Conservation (phyloP, 2,797 vertebrate genomes). For the Mycteria americana region DNA sequence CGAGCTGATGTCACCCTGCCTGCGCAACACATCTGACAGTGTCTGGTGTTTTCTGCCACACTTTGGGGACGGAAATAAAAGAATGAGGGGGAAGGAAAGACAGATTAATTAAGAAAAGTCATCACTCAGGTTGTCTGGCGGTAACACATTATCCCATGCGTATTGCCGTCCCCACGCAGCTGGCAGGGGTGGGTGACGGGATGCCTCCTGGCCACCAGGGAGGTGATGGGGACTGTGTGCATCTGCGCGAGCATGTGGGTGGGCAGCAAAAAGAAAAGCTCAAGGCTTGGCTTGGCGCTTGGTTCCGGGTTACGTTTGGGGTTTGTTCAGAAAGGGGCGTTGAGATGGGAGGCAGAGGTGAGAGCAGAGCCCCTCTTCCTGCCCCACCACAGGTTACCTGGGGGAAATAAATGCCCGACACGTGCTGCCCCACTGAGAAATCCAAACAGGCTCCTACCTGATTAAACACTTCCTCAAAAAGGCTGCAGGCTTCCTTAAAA, state of each 20-base stretch:
- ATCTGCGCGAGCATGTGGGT: accelerated
- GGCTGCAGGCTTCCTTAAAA: neutral
- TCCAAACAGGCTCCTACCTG: neutral
- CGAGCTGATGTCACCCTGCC: neutral
- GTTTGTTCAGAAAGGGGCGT: neutral
- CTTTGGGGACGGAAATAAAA: neutral
- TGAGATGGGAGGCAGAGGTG: neutral
- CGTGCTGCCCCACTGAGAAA: neutral
- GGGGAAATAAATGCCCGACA: neutral
- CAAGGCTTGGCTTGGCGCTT: neutral
- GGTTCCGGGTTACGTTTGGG: neutral
- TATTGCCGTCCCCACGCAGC: neutral
- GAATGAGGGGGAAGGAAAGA: neutral
- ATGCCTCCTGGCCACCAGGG: neutral
- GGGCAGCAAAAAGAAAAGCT: neutral
- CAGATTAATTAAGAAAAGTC: neutral
- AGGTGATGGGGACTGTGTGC: neutral
- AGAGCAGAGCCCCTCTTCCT: neutral
- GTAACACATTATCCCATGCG: accelerated
- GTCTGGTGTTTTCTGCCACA: neutral
- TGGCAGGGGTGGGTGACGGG: neutral
- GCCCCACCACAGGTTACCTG: neutral
- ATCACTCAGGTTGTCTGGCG: neutral
- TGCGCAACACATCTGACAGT: neutral
- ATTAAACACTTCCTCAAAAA: neutral